These are phyloP conservation scores for Pterostichus niger DNA, from an alignment of 2,888 invertebrate genomes.

Conservation along the genomic window DNA sequence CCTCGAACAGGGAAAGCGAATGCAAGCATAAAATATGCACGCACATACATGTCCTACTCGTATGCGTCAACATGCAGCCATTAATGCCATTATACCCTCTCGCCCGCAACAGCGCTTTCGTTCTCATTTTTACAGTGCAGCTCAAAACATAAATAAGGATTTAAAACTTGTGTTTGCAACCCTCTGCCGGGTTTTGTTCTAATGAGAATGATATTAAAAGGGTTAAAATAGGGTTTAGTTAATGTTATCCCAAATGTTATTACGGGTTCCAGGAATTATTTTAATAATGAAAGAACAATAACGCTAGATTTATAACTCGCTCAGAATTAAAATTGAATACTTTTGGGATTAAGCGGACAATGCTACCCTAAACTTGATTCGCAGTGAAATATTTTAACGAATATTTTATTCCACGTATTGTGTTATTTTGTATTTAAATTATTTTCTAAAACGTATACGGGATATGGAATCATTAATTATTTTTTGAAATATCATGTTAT, in stretches of 20 bases:
- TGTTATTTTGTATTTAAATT: conserved; percentile 1
- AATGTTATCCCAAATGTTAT: conserved; percentile 29
- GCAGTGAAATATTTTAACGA: neutral
- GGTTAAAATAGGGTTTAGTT: conserved; percentile 55
- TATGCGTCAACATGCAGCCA: conserved; percentile 43
- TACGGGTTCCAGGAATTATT: conserved; percentile 53
- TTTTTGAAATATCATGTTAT: neutral
- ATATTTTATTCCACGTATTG: conserved; percentile 5
- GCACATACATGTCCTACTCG: conserved; percentile 1
- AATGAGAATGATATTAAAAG: conserved; percentile 59
- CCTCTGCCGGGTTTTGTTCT: conserved; percentile 43
- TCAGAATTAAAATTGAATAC: conserved; percentile 53
- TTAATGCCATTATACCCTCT: conserved; percentile 21
- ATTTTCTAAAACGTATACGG: neutral
- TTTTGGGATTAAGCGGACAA: conserved; percentile 50
- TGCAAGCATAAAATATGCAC: conserved; percentile 52
- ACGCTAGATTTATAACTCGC: conserved; percentile 43
- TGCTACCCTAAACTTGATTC: conserved; percentile 4
- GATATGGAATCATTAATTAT: conserved; percentile 23
- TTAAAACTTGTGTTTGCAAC: conserved; percentile 54
- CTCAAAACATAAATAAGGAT: conserved; percentile 51
- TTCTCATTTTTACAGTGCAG: neutral
- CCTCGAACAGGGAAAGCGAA: neutral
- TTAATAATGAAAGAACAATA: conserved; percentile 59
- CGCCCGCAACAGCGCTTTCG: conserved; percentile 7